Conservation (phyloP, 2,113 vertebrate genomes). For the Anoura caudifer region DNA sequence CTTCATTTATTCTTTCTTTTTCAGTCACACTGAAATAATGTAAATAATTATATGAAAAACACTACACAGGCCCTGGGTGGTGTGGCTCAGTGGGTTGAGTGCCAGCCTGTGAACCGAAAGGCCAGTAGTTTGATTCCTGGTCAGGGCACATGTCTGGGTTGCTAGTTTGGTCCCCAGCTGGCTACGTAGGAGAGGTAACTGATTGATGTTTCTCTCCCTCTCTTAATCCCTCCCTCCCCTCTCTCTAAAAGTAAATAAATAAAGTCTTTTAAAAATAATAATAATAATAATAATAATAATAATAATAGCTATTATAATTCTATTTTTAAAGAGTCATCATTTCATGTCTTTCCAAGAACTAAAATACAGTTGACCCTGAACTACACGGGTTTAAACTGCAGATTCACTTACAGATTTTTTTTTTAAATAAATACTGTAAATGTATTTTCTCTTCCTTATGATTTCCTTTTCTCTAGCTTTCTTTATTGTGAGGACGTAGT, state of each 20-base stretch:
- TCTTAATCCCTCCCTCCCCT: too few species aligned
- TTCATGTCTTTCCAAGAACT: not conserved
- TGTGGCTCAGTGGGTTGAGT: too few species aligned
- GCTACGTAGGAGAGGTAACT: too few species aligned
- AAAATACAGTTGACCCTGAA: not conserved
- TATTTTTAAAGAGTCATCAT: not conserved
- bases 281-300: not conserved
- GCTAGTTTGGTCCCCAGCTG: too few species aligned
- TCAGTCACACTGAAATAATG: not conserved
- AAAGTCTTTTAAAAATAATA: too few species aligned
- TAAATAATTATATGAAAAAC: not conserved
- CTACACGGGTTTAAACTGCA: not conserved
- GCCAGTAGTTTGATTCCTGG: too few species aligned
- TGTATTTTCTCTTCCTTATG: not conserved
- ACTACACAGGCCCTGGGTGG: not conserved
- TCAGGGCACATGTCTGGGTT: too few species aligned
- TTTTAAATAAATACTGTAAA: not conserved
- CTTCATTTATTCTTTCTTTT: not conserved
- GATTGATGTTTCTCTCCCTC: too few species aligned
- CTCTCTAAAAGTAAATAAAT: too few species aligned
- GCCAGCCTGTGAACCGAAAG: too few species aligned
- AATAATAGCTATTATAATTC: not conserved
- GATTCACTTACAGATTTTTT: not conserved
- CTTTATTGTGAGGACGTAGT: not conserved
- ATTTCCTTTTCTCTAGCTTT: not conserved